Conservation (phyloP, 2,888 invertebrate genomes). For the Podotricha telesiphe region DNA sequence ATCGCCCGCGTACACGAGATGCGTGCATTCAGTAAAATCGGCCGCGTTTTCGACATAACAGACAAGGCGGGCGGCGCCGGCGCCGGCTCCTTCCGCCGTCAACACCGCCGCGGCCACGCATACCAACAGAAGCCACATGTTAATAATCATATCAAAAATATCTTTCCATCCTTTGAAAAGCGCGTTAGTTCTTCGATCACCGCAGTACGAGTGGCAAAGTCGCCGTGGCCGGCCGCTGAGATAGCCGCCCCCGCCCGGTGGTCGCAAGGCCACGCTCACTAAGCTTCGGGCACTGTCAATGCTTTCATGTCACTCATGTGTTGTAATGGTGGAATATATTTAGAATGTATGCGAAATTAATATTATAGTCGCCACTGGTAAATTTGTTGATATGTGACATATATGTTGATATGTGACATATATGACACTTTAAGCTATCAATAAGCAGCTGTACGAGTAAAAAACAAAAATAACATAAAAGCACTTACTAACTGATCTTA, state of each 20-base stretch:
- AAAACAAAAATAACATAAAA: background rate
- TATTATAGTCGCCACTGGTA: background rate
- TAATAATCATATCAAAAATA: conserved; percentile 49
- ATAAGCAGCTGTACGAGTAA: background rate
- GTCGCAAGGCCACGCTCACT: conserved; percentile 73
- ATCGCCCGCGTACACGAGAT: conserved; percentile 76
- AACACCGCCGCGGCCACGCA: conserved; percentile 62
- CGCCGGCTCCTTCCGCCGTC: conserved; percentile 65
- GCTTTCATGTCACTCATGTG: conserved; percentile 50
- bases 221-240: conserved; percentile 57
- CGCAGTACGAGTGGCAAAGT: conserved; percentile 70
- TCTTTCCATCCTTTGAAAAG: conserved; percentile 66
- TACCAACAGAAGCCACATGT: conserved; percentile 72
- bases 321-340: conserved; percentile 33
- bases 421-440: background rate
- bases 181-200: conserved; percentile 71
- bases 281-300: conserved; percentile 54
- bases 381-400: background rate
- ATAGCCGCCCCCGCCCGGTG: conserved; percentile 76
- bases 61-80: conserved; percentile 75
- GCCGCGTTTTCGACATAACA: conserved; percentile 73
- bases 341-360: conserved; percentile 20
- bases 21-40: conserved; percentile 77
- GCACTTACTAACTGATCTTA: background rate
- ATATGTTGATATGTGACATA: background rate